These are phyloP conservation scores for Melanotaenia boesemani DNA, from an alignment of 2,797 vertebrate genomes.

Conservation along the genomic window DNA sequence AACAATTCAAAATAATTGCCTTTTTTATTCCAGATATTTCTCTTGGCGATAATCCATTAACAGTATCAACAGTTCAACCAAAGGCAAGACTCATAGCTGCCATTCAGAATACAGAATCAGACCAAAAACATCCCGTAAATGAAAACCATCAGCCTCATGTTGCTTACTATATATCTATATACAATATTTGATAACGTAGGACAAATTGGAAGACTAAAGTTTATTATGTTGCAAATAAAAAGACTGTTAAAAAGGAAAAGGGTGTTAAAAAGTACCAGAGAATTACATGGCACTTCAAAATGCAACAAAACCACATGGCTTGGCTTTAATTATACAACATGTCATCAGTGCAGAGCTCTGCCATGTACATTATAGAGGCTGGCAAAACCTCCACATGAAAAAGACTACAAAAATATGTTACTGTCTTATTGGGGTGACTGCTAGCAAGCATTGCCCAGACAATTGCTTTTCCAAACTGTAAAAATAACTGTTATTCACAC, in stretches of 20 bases:
- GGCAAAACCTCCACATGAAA: background rate
- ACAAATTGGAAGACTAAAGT: slow-evolving; percentile 51
- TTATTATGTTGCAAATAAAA: slow-evolving; percentile 27
- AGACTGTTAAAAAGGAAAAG: slow-evolving; percentile 13
- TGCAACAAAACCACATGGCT: background rate
- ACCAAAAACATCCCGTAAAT: slow-evolving; percentile 52
- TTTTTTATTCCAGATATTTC: slow-evolving; percentile 59
- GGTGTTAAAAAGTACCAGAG: slow-evolving; percentile 75
- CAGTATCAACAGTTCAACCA: slow-evolving; percentile 61
- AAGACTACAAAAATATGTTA: slow-evolving; percentile 1
- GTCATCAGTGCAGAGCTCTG: background rate
- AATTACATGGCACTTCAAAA: slow-evolving; percentile 72
- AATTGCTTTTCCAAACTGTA: background rate
- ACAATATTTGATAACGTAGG: slow-evolving; percentile 39
- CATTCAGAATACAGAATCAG: slow-evolving; percentile 51
- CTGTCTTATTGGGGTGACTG: slow-evolving; percentile 2
- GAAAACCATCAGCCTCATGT: slow-evolving; percentile 48
- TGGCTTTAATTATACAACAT: background rate
- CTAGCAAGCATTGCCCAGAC: background rate
- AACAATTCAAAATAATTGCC: slow-evolving; percentile 43
- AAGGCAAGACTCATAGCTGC: slow-evolving; percentile 61
- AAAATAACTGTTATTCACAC: background rate
- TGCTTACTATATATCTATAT: slow-evolving; percentile 42
- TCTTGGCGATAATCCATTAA: slow-evolving; percentile 67
- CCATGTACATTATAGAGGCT: background rate